Evolutionary conservation across 2,888 invertebrate genomes (phyloP).

Genomic region (Hemistola chrysoprasaria): DNA sequence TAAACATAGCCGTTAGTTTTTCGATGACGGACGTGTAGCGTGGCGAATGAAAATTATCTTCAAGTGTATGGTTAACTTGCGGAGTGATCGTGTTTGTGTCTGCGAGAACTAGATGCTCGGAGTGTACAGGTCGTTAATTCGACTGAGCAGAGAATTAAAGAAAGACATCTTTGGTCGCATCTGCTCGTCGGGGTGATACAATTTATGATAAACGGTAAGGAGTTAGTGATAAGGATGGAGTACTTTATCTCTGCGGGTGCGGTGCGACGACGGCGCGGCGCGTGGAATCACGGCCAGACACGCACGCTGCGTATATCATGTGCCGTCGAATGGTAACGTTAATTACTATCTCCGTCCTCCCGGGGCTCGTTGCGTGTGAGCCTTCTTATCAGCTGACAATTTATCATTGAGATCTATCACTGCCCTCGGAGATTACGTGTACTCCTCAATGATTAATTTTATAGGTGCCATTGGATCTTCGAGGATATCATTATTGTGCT

Average conservation of each 20-base stretch:
- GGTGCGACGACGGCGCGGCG: slow-evolving; percentile 26
- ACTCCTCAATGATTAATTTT: slow-evolving; percentile 32
- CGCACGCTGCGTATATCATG: slow-evolving; percentile 39
- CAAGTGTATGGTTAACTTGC: slow-evolving; percentile 42
- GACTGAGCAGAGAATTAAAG: slow-evolving; percentile 57
- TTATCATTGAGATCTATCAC: slow-evolving; percentile 37
- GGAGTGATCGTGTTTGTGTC: slow-evolving; percentile 71
- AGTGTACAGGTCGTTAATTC: slow-evolving; percentile 77
- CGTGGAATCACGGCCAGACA: slow-evolving; percentile 31
- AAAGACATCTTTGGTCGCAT: slow-evolving; percentile 62
- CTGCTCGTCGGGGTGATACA: slow-evolving; percentile 75
- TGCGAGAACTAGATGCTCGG: slow-evolving; percentile 58
- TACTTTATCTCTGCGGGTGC: slow-evolving; percentile 57
- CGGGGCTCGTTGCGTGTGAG: slow-evolving; percentile 30
- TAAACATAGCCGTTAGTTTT: neutral
- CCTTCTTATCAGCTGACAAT: slow-evolving; percentile 45
- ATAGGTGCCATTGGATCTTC: slow-evolving; percentile 10
- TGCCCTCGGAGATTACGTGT: slow-evolving; percentile 30
- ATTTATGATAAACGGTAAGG: slow-evolving; percentile 81
- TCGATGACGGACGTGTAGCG: slow-evolving; percentile 44
- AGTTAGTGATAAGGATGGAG: slow-evolving; percentile 69
- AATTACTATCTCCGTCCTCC: slow-evolving; percentile 44
- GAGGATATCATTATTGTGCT: slow-evolving; percentile 20
- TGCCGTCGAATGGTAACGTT: slow-evolving; percentile 41
- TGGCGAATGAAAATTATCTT: slow-evolving; percentile 33